These are phyloP conservation scores for Calidris pugnax DNA, from an alignment of 2,113 vertebrate genomes.

Conservation along the genomic window DNA sequence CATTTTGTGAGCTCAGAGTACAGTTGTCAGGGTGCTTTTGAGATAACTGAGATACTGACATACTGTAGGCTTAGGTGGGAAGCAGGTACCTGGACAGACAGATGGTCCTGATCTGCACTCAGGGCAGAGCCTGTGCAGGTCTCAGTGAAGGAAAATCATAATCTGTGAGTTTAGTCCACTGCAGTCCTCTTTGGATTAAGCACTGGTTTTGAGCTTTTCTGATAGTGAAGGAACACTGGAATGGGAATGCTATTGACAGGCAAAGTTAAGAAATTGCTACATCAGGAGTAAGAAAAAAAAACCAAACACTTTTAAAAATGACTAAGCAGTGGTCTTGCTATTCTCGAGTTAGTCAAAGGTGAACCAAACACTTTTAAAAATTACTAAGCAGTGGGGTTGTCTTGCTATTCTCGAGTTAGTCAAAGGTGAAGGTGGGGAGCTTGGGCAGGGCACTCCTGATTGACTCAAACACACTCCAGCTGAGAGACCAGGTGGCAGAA, in stretches of 20 bases:
- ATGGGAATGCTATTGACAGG: rapidly evolving
- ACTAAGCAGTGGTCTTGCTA: rapidly evolving
- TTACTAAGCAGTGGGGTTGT: rapidly evolving
- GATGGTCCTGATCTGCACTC: too few relatives aligned
- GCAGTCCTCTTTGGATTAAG: neutral
- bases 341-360: neutral
- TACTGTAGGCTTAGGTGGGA: neutral
- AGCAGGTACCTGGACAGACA: neutral
- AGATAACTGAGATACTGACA: neutral
- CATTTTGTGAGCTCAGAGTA: neutral
- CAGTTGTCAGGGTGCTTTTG: neutral
- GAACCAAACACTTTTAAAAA: neutral
- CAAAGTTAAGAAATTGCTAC: neutral
- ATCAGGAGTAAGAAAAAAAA: neutral
- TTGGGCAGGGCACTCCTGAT: neutral
- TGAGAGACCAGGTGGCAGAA: neutral
- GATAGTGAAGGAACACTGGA: neutral
- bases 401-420: neutral
- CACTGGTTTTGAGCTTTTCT: neutral
- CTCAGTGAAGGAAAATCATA: rapidly evolving
- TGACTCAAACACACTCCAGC: rapidly evolving
- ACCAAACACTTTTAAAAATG: neutral
- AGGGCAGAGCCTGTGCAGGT: neutral
- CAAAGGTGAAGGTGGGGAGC: neutral
- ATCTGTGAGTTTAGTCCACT: rapidly evolving